Conservation (phyloP, 2,888 invertebrate species). For the Seira sanloemensis region DNA sequence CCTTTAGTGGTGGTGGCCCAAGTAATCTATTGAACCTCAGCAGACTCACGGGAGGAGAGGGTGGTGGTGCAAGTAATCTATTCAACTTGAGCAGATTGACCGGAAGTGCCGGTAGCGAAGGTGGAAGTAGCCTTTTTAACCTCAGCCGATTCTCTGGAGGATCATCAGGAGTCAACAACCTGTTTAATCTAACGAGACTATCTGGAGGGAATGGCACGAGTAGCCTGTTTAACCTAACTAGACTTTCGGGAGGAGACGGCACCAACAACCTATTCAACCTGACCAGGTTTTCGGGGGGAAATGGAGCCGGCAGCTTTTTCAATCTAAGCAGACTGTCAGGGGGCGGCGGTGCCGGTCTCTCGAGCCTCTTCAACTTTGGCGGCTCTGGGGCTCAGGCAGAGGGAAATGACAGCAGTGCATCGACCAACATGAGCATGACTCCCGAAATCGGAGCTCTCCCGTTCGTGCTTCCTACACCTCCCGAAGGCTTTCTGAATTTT, state of each 20-base stretch:
- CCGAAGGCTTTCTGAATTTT: slow-evolving; percentile 27
- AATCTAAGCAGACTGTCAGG: slow-evolving; percentile 10
- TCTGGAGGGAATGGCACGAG: slow-evolving; percentile 7
- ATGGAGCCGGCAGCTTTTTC: background rate
- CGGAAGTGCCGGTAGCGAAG: background rate
- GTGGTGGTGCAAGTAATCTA: background rate
- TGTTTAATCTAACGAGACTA: slow-evolving; percentile 11
- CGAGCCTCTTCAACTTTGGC: background rate
- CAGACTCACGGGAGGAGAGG: background rate
- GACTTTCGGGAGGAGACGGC: slow-evolving; percentile 18
- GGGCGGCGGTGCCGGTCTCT: background rate
- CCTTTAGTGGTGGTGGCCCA: background rate
- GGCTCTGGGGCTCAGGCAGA: background rate
- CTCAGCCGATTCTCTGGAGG: background rate
- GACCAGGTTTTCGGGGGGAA: slow-evolving; percentile 11
- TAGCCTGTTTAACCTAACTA: background rate
- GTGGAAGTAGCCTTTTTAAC: background rate
- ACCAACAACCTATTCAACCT: slow-evolving; percentile 5
- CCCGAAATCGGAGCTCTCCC: background rate
- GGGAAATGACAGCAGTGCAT: background rate
- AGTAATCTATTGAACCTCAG: background rate
- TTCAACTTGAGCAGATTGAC: slow-evolving; percentile 18
- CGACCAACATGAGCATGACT: background rate
- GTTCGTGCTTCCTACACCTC: slow-evolving; percentile 5
- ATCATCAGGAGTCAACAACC: background rate